phyloP scores from a whole-genome alignment of 2,113 vertebrate species.

The Syngnathus scovelli region DNA sequence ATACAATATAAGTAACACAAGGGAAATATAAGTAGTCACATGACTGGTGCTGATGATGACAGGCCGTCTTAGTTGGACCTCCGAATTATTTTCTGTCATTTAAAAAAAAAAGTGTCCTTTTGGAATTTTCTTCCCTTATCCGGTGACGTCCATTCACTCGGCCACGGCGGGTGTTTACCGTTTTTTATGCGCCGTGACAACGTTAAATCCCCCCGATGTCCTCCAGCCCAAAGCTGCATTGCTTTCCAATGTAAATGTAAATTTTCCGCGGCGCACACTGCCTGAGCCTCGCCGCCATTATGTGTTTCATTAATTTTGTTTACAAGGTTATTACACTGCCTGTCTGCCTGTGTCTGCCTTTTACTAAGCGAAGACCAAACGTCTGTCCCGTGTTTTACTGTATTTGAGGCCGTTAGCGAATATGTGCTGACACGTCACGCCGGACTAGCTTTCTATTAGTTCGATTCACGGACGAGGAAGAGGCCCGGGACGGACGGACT shows the following conservation, averaged over 20 bases:
- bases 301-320: slow-evolving; percentile 16
- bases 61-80: not conserved
- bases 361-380: not conserved
- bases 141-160: not conserved
- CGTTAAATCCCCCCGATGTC: not conserved
- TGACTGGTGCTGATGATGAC: not conserved
- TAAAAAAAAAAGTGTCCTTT: not conserved
- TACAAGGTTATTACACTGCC: not conserved
- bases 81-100: not conserved
- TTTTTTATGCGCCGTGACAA: not conserved
- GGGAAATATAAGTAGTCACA: too few relatives aligned
- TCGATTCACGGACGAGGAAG: not conserved
- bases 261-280: slow-evolving; percentile 15
- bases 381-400: not conserved
- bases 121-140: not conserved
- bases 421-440: slow-evolving; percentile 59
- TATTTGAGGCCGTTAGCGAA: slow-evolving; percentile 16
- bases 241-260: slow-evolving; percentile 28
- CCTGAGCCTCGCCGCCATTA: slow-evolving; percentile 3
- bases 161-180: not conserved
- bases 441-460: slow-evolving; percentile 40
- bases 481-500: slow-evolving; percentile 30
- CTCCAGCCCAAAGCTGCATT: not conserved
- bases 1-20: too few relatives aligned
- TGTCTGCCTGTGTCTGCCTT: not conserved